phyloP scores from a whole-genome alignment of 2,888 invertebrate species.

The Yponomeuta cagnagella region DNA sequence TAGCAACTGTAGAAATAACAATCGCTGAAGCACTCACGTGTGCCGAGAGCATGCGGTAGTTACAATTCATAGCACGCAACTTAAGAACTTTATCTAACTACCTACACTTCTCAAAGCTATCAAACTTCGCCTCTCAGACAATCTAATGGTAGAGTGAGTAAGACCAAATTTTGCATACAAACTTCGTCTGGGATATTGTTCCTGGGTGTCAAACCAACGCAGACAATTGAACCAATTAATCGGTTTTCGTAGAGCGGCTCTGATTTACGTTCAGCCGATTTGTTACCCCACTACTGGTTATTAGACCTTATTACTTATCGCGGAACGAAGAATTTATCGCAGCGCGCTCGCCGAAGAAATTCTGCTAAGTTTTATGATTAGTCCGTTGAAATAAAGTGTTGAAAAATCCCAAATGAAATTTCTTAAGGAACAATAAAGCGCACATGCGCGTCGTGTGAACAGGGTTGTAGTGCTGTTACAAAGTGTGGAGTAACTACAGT shows the following conservation, averaged over 20 bases:
- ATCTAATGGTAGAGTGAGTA: conserved; percentile 54
- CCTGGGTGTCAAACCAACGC: conserved; percentile 60
- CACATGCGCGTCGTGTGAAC: neutral
- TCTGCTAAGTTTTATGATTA: neutral
- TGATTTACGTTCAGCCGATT: conserved; percentile 32
- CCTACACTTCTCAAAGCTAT: conserved; percentile 58
- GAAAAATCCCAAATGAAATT: neutral
- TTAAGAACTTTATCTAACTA: conserved; percentile 50
- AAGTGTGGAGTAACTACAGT: too few species aligned
- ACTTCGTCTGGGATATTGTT: conserved; percentile 60
- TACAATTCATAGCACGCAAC: conserved; percentile 34
- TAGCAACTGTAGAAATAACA: too few species aligned
- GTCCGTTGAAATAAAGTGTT: conserved; percentile 18
- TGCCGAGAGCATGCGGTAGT: neutral
- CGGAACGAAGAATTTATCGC: conserved; percentile 1
- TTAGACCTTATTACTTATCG: conserved; percentile 15
- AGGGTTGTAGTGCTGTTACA: neutral
- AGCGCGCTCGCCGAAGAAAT: neutral
- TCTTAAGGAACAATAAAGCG: neutral
- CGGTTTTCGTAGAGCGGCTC: conserved; percentile 42
- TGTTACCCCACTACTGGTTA: conserved; percentile 19
- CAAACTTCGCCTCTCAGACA: conserved; percentile 60
- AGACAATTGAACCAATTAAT: conserved; percentile 66
- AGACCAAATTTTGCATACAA: conserved; percentile 64
- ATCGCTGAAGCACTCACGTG: too few species aligned